phyloP scores from a whole-genome alignment of 53 echinoderm and acorn worm genomes.

The Echinarachnius parma region DNA sequence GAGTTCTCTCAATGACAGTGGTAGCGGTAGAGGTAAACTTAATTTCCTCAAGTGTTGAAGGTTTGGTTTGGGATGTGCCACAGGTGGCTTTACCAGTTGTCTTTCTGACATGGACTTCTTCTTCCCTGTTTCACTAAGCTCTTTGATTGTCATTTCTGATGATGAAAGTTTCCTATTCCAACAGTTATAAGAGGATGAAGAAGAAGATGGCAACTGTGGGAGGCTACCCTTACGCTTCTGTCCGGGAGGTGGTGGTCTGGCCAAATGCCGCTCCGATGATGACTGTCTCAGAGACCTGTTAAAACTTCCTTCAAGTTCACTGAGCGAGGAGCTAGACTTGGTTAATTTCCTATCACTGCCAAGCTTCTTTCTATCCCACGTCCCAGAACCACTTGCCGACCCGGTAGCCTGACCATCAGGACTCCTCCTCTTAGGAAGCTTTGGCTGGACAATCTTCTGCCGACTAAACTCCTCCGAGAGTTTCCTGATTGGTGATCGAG shows the following conservation, averaged over 20 bases:
- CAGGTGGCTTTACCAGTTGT: slow-evolving; percentile 12
- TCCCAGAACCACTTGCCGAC: not conserved
- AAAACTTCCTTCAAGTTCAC: slow-evolving; percentile 15
- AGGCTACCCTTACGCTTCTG: slow-evolving; percentile 11
- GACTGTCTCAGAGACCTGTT: not conserved
- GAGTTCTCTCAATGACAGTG: too few species aligned
- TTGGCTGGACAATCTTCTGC: slow-evolving; percentile 21
- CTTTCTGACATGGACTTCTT: slow-evolving; percentile 5
- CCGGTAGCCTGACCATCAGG: slow-evolving; percentile 31
- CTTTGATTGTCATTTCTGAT: slow-evolving; percentile 2
- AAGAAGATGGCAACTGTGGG: slow-evolving; percentile 1
- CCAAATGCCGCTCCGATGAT: slow-evolving; percentile 14
- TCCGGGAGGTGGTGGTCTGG: slow-evolving; percentile 2
- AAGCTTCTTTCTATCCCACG: not conserved
- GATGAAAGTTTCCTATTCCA: not conserved
- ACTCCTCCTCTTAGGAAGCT: slow-evolving; percentile 38
- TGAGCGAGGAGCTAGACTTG: slow-evolving; percentile 21
- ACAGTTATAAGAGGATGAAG: not conserved
- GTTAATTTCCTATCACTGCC: not conserved
- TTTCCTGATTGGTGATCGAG: slow-evolving; percentile 38
- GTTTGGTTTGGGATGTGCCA: slow-evolving; percentile 10
- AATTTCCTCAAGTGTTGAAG: not conserved
- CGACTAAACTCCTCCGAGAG: slow-evolving; percentile 29
- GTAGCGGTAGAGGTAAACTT: too few species aligned
- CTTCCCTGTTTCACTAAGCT: not conserved